Base-by-base conservation (phyloP, 2,113 vertebrate genomes). In the Pluvianellus socialis region DNA sequence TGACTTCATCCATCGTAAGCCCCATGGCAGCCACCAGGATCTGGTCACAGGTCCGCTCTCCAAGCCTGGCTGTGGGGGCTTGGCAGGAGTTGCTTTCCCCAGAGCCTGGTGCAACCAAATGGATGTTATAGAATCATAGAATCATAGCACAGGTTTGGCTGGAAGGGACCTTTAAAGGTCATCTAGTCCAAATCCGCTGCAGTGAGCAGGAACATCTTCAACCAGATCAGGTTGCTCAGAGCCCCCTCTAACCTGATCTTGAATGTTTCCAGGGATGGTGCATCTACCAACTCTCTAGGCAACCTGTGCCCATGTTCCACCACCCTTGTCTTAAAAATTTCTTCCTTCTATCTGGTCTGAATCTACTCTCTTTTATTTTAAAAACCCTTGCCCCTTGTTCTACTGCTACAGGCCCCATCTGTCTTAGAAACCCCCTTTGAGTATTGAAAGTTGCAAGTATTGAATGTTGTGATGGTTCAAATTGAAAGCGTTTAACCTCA, bases 231-330 rank as follows among this genome's bases (percentile, higher is more conserved):
- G 55, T 1, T 14, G 21, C 67, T 72, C 74, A 15, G 3, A 90
- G 10, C 21, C n/a, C 30, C 1, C 0, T 32, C 63, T 59, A 84
- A 0, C 20, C 59, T 66, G 40, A 2, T 40, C 49, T 74, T 0
- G 50, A 6, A 1, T 18, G 24, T 10, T 71, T 0, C 22, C 59
- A 70, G 73, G 68, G 68, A 24, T 44, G 73, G n/a, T 40, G 8
- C 53, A 35, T 24, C n/a, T 3, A 2, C 63, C 35, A 24, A 33
- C 18, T 2, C n/a, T 81, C 73, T 61, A 44, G 27, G 15, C 27
- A 86, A 8, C 24, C 52, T 35, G 9, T 0, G 2, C 11, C 62
- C 59, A 38, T 3, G 6, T 6, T 18, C 65, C 2, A 3, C 0
- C 73, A n/a, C 8, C 19, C 14, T 61, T 26, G 9, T 38, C 38